Conservation (phyloP, 2,888 invertebrate species). For the Idaea biselata region DNA sequence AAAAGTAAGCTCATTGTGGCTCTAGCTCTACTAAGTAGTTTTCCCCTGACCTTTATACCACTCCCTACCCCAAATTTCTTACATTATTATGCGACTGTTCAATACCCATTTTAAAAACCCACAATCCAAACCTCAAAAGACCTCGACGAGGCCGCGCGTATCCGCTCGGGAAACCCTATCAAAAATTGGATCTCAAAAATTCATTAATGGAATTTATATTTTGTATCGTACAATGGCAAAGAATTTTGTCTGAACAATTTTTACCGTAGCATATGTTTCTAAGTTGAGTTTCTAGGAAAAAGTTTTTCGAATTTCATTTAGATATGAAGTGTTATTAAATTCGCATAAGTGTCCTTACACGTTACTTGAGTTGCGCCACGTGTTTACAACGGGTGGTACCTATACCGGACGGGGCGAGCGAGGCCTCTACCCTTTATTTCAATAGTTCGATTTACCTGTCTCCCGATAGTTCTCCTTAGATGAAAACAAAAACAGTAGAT, state of each 20-base stretch:
- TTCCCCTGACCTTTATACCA: too few species aligned
- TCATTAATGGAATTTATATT: background rate
- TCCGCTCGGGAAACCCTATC: background rate
- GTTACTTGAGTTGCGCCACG: slow-evolving; percentile 36
- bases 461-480: slow-evolving; percentile 59
- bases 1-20: too few species aligned
- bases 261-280: background rate
- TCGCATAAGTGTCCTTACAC: slow-evolving; percentile 38
- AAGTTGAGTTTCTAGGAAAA: background rate
- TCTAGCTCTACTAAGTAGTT: too few species aligned
- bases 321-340: slow-evolving; percentile 33
- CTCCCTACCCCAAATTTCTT: too few species aligned
- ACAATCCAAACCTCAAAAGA: too few species aligned
- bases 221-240: background rate
- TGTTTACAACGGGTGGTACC: slow-evolving; percentile 42
- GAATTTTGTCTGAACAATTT: background rate
- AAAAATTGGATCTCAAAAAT: background rate
- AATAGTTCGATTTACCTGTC: slow-evolving; percentile 66
- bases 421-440: slow-evolving; percentile 52
- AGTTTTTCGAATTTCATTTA: background rate
- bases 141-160: background rate
- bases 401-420: slow-evolving; percentile 35
- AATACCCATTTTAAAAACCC: too few species aligned
- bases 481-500: too few species aligned
- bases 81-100: too few species aligned